Percentiles rank a stretch among this genome's conserved stretches.
These are phyloP conservation scores for Gyrodactylus bullatarudis DNA, from an alignment of 1,140 invertebrate genomes.

Conservation along the genomic window DNA sequence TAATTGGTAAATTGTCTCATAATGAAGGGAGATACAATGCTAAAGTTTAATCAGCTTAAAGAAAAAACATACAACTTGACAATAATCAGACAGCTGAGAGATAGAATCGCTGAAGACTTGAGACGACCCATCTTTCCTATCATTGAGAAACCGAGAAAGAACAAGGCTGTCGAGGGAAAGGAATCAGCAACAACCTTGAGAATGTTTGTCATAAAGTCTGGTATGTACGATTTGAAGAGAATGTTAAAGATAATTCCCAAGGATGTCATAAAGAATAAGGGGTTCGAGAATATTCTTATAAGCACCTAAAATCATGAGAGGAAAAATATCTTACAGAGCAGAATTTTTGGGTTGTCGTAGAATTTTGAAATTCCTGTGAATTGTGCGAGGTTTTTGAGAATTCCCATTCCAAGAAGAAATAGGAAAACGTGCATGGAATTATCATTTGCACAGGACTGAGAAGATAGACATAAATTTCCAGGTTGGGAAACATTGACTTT, in stretches of 20 bases:
- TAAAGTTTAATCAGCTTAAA: too few species aligned
- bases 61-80: constrained; percentile 48
- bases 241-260: constrained; percentile 53
- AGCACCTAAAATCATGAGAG: constrained; percentile 14
- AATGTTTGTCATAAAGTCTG: constrained; percentile 34
- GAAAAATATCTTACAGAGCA: too few species aligned
- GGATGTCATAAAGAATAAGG: constrained; percentile 62
- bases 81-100: constrained; percentile 45
- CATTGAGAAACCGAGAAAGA: constrained; percentile 55
- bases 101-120: constrained; percentile 37
- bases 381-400: neutral
- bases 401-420: constrained; percentile 44
- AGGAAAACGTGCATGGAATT: constrained; percentile 61
- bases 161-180: constrained; percentile 57
- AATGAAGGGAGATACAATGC: neutral
- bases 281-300: constrained; percentile 45
- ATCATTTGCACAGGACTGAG: constrained; percentile 64
- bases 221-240: constrained; percentile 37
- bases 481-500: constrained; percentile 25
- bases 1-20: neutral
- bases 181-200: constrained; percentile 29
- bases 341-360: neutral
- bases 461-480: constrained; percentile 54
- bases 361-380: neutral
- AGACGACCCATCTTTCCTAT: constrained; percentile 50